Percentiles rank a stretch among this genome's conserved stretches.
Evolutionary conservation across 2,797 vertebrate species (phyloP).

Genomic region (Xenops minutus): DNA sequence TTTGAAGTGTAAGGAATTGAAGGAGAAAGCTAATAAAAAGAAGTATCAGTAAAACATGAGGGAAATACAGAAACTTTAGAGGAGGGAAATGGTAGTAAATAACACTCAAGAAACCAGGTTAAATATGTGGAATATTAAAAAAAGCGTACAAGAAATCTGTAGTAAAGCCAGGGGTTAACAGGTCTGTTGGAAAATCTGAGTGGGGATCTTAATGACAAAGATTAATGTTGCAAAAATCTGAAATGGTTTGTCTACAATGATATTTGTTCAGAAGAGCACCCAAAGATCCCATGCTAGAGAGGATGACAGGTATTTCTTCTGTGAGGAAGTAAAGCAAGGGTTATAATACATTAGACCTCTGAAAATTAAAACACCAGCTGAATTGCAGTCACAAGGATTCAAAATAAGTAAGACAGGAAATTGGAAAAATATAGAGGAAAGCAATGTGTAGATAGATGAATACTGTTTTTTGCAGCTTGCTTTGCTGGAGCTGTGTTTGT

Average conservation of each 20-base stretch:
- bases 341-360: not conserved
- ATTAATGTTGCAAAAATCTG: not conserved
- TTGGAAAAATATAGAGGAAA: not conserved
- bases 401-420: not conserved
- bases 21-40: conserved; percentile 25
- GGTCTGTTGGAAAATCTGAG: not conserved
- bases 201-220: not conserved
- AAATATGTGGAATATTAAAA: not conserved
- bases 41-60: not conserved
- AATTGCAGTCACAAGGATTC: not conserved
- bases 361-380: not conserved
- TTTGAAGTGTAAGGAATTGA: conserved; percentile 21
- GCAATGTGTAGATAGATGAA: not conserved
- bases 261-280: not conserved
- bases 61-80: not conserved
- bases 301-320: not conserved
- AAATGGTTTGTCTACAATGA: not conserved
- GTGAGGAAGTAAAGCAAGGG: not conserved
- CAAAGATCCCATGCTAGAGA: not conserved
- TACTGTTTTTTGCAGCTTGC: not conserved
- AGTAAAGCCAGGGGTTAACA: not conserved
- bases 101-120: not conserved
- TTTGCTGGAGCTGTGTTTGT: not conserved
- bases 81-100: not conserved
- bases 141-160: not conserved